Conservation (phyloP, 2,888 invertebrate species). For the Chorisops tibialis region DNA sequence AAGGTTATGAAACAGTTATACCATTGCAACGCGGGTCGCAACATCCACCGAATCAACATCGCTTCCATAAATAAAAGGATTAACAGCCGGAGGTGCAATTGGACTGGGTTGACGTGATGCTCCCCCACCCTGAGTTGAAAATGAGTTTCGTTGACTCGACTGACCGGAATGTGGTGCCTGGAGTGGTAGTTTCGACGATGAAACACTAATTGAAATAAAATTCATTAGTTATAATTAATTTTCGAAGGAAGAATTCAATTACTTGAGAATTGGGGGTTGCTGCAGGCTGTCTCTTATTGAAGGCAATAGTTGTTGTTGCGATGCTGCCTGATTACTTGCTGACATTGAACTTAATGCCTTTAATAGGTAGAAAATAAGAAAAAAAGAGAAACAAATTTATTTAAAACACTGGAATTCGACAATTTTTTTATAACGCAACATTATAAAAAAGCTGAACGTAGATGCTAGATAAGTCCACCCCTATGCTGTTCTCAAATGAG, state of each 20-base stretch:
- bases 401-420: neutral
- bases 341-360: constrained; percentile 61
- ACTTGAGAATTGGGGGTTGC: constrained; percentile 59
- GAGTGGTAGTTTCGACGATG: constrained; percentile 45
- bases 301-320: constrained; percentile 60
- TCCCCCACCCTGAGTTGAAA: constrained; percentile 53
- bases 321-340: constrained; percentile 56
- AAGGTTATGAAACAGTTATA: constrained; percentile 42
- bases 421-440: neutral
- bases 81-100: constrained; percentile 60
- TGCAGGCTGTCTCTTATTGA: constrained; percentile 64
- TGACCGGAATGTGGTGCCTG: constrained; percentile 46
- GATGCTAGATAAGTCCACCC: too few relatives aligned
- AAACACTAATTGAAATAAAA: constrained; percentile 40
- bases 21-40: constrained; percentile 97
- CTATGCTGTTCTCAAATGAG: too few relatives aligned
- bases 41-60: constrained; percentile 98
- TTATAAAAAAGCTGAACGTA: neutral
- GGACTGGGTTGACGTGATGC: constrained; percentile 55
- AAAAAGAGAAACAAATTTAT: constrained; percentile 9
- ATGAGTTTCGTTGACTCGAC: constrained; percentile 49
- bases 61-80: constrained; percentile 88
- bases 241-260: too few relatives aligned
- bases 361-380: constrained; percentile 27
- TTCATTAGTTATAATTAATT: constrained; percentile 3